Base-by-base conservation (phyloP, 1,140 invertebrate species). In the Kradibia gibbosae region DNA sequence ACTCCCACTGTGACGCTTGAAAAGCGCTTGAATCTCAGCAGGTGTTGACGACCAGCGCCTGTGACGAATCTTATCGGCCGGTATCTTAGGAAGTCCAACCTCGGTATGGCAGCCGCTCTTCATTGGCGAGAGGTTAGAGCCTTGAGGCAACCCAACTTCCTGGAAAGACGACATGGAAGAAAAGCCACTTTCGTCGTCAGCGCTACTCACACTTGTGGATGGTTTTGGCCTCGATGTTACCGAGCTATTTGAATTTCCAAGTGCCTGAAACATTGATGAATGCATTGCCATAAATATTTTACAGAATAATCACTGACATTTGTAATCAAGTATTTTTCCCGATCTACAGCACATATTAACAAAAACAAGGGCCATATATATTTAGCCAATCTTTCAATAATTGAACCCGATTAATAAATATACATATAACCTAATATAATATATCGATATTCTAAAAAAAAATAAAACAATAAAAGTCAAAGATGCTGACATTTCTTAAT, bases 111-210 rank as follows among this genome's bases (percentile, higher is more conserved):
- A 90, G 15, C 91, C 90, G 17, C 90, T 89, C 76, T 88, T 90
- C 15, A 88, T 78, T 0, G 86, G 84, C 0, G 83, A 84, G 7
- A 85, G 89, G 3, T 45, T 72, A 17, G 65, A 34, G 2, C 88
- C 80, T 11, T 92, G 87, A 0, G 95, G 95, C 80, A 95, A 88
- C 3, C 95, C 95, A 31, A 95, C 93, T 85, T 96, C 95, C 88
- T 96, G 95, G 85, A 96, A 96, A 4, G 95, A 96, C 87, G 94
- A 95, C 91, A 96, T 94, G 3, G 95, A 96, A 20, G 95, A 96
- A 87, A 96, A 96, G 20, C 95, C 95, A 85, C 95, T 96, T 86
- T 96, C 95, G 83, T 96, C 95, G 86, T 96, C 95, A 55, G 89
- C 92, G 80, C 92, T 93, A 85, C 92, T 92, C 22, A 82, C 80